Conservation (phyloP, 2,113 vertebrate genomes). For the Formicarius rufipectus region DNA sequence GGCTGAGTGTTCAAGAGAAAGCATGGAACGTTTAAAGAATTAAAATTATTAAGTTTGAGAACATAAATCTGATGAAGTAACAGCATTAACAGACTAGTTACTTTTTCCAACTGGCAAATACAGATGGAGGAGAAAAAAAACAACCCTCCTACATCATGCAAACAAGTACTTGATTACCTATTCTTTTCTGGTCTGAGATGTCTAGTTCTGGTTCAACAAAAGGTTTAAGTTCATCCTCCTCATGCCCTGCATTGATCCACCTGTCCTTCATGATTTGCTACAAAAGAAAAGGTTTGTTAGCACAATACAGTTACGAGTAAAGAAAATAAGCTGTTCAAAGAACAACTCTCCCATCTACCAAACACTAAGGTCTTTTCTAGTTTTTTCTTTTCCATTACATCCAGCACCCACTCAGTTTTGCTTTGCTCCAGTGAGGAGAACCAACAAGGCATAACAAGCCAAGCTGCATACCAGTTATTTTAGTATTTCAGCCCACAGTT, state of each 20-base stretch:
- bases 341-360: not conserved
- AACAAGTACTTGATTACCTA: conserved; percentile 78
- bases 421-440: not conserved
- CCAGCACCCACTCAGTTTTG: not conserved
- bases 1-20: not conserved
- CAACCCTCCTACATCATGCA: not conserved
- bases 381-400: not conserved
- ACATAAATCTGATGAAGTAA: not conserved
- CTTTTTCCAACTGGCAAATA: not conserved
- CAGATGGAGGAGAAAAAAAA: not conserved
- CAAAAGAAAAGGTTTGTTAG: conserved; percentile 9
- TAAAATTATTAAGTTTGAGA: not conserved
- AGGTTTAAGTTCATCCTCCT: conserved; percentile 96
- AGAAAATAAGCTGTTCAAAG: not conserved
- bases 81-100: not conserved
- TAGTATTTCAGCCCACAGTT: not conserved
- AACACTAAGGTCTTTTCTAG: not conserved
- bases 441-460: not conserved
- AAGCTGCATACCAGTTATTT: not conserved
- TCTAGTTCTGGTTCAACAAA: conserved; percentile 94
- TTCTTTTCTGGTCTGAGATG: conserved; percentile 97
- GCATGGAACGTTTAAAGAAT: not conserved
- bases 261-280: conserved; percentile 99
- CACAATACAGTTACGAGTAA: not conserved
- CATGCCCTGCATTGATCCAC: conserved; percentile 96